phyloP scores from a whole-genome alignment of 2,797 vertebrate genomes.

The Pipistrellus pipistrellus region DNA sequence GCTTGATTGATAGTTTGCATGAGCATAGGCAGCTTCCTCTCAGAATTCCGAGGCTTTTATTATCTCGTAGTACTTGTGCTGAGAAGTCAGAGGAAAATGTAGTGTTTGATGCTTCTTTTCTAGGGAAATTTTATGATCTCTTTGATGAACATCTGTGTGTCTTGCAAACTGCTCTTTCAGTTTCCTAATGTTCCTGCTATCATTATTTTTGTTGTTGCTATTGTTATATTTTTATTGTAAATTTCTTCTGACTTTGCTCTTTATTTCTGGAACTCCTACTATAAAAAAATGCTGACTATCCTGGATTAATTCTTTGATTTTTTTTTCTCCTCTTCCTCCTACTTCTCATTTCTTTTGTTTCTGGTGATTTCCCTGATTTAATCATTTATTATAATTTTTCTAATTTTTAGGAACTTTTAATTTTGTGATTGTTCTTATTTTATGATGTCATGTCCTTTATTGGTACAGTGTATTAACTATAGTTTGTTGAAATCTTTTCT shows the following conservation, averaged over 20 bases:
- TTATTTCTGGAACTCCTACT: neutral
- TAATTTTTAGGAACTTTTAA: neutral
- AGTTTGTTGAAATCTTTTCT: neutral
- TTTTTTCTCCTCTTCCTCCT: too few species aligned
- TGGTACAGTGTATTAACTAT: neutral
- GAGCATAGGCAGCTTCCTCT: neutral
- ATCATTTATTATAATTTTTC: neutral
- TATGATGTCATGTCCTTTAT: neutral
- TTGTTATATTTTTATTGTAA: neutral
- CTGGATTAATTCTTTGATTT: neutral
- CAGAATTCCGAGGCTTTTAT: neutral
- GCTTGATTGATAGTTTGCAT: neutral
- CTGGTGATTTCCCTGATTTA: neutral
- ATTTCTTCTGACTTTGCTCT: slow-evolving; percentile 14
- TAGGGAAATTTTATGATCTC: neutral
- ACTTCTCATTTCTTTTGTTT: neutral
- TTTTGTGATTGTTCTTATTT: neutral
- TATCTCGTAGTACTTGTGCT: neutral
- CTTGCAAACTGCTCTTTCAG: neutral
- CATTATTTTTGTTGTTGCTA: neutral
- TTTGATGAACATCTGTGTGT: neutral
- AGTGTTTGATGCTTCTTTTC: neutral
- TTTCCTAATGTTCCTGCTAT: neutral
- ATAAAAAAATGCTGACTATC: neutral
- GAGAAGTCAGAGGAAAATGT: neutral